Evolutionary conservation across 2,797 vertebrate species (phyloP), one percentile per base, ranked within the genome.

Genomic region (Periparus ater): DNA sequence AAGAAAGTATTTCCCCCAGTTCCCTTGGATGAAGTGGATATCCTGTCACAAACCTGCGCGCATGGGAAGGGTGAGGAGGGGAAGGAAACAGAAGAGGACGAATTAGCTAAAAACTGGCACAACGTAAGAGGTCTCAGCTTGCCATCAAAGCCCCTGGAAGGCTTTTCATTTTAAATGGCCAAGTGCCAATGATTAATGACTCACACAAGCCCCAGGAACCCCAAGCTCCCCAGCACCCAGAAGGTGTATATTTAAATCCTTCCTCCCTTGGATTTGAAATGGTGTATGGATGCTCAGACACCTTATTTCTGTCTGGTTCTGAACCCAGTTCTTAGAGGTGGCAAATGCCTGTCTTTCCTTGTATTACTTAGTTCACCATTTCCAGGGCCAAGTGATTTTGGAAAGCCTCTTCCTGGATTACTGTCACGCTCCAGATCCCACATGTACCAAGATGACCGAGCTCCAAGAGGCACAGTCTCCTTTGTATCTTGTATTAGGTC

Each of bases 61-160:
- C 77, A 91, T 55, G 89, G 95, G 93, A 92, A 89, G 84, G 93
- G 79, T 42, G 74, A 94, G 87, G 94, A 93, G 77, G n/a, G 71
- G 82, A 92, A 92, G 95, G 94, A 97, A 97, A 86, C 1, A 29
- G 72, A 96, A 96, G 71, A 91, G 85, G 85, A 95, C 22, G 11
- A 91, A 95, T 95, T 94, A 92, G 40, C 63, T 89, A 68, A 93
- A 95, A 77, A 36, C 0, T 91, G 89, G 93, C 89, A 91, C 61
- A 22, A 51, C 0, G 58, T 4, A 40, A 89, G 65, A 82, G 63
- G 61, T 47, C 89, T 84, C 82, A 71, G 74, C 83, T 76, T 50
- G 83, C 63, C 76, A 94, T 88, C 50, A 45, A 54, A 93, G 61
- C 26, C 65, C 87, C 45, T 17, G 19, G 54, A 94, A 75, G 71